phyloP scores from a whole-genome alignment of 2,888 invertebrate species.

The Athrips mouffetella region DNA sequence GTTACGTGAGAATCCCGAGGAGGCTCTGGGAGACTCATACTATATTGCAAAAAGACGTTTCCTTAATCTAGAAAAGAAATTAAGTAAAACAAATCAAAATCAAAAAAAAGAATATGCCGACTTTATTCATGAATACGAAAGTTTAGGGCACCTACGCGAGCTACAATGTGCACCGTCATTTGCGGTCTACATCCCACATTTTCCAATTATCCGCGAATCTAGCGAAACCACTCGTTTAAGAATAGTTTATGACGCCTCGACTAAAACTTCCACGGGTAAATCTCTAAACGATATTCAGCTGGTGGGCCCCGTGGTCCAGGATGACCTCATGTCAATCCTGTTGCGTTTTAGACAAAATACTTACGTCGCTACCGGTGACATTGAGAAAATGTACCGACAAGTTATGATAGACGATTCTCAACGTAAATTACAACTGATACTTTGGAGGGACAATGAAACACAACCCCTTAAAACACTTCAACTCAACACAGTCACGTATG shows the following conservation, averaged over 20 bases:
- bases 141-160: constrained; percentile 11
- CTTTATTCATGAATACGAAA: constrained; percentile 12
- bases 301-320: constrained; percentile 27
- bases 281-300: constrained; percentile 24
- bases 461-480: constrained; percentile 18
- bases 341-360: constrained; percentile 24
- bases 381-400: constrained; percentile 25
- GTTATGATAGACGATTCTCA: constrained; percentile 13
- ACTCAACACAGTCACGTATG: constrained; percentile 34
- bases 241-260: constrained; percentile 4
- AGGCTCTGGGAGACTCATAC: constrained; percentile 14
- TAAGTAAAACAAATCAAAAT: constrained; percentile 12
- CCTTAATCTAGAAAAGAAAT: constrained; percentile 15
- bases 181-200: constrained; percentile 13
- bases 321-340: constrained; percentile 23
- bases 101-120: constrained; percentile 6
- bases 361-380: constrained; percentile 22
- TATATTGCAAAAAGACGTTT: constrained; percentile 12
- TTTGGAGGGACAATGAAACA: constrained; percentile 12
- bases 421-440: not conserved
- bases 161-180: not conserved
- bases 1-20: constrained; percentile 19
- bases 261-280: not conserved
- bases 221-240: constrained; percentile 14
- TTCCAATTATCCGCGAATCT: constrained; percentile 7